These are phyloP conservation scores for Masnerella sp. DNA, from an alignment of 2,888 invertebrate species.

Conservation along the genomic window DNA sequence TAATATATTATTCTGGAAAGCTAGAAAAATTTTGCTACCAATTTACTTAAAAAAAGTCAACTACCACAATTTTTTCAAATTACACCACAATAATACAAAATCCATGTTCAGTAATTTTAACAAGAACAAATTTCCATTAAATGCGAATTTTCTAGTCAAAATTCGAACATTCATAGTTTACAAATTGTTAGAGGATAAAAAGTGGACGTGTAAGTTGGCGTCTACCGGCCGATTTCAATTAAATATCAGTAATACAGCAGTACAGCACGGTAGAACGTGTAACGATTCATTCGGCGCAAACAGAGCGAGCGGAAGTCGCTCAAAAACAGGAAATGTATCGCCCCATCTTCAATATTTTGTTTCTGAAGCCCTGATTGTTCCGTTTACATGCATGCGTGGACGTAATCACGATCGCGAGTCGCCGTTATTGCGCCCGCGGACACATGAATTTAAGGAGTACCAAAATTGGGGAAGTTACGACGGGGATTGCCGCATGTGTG, in stretches of 20 bases:
- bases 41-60: too few species aligned
- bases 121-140: too few species aligned
- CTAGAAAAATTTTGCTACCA: too few species aligned
- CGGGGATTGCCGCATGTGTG: conserved; percentile 32
- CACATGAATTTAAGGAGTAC: conserved; percentile 53
- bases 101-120: too few species aligned
- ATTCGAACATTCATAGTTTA: too few species aligned
- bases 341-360: conserved; percentile 35
- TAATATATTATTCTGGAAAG: too few species aligned
- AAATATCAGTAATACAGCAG: neutral
- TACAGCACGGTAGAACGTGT: neutral
- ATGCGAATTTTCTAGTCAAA: too few species aligned
- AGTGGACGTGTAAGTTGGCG: too few species aligned
- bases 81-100: too few species aligned
- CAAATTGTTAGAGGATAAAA: too few species aligned
- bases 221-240: too few species aligned
- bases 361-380: conserved; percentile 40
- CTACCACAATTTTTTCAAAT: too few species aligned
- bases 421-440: conserved; percentile 46
- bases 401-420: conserved; percentile 40
- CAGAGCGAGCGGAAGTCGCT: conserved; percentile 17
- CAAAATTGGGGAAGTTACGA: conserved; percentile 49
- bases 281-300: conserved; percentile 6
- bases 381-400: conserved; percentile 46
- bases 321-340: conserved; percentile 35